Evolutionary conservation across 2,888 invertebrate species (phyloP), one percentile per base, ranked within the genome.

Genomic region (Sphaeridia pumilis): DNA sequence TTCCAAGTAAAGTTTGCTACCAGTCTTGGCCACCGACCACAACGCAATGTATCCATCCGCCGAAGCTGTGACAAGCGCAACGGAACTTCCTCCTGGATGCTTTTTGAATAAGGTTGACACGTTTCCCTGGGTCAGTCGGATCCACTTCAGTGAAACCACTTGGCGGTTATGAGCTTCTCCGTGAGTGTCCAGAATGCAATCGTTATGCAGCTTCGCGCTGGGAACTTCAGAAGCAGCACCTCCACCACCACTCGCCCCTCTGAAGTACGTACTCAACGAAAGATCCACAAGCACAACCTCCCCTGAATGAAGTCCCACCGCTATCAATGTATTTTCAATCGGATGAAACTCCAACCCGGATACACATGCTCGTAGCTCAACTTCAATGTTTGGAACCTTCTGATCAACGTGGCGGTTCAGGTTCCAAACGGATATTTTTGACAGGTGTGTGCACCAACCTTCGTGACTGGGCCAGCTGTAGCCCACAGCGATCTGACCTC

Each of bases 401-500:
- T n/a, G 5, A 24, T 31, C 41, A 21, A 46, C 24, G 12, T 49
- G 27, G 20, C 53, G 51, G 28, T 35, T 48, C 27, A 57, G 24
- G 46, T 60, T 62, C 64, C 64, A 64, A 20, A 59, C 52, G 1
- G 59, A 63, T 0, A 64, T 27, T 1, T 57, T 58, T 28, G 53
- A 52, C 31, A 49, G 51, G 41, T 64, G 62, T 3, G 49, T 46
- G 41, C 64, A 64, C 60, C 62, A 64, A 14, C 54, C 56, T 5
- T 57, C 57, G 45, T 64, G 64, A 14, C 38, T 43, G 2, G 48
- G 36, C 36, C 43, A 24, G 1, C 55, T 44, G 42, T 64, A 60
- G 10, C 60, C 62, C 3, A 64, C 55, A n/a, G 61, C 64, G 12
- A 64, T 54, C 49, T 61, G 64, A 49, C 58, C 60, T 36, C 62